A percentile compares a stretch with the other conserved stretches of the same genome.
phyloP scores from a whole-genome alignment of 2,113 vertebrate genomes.

The Cochlearius cochlearius region DNA sequence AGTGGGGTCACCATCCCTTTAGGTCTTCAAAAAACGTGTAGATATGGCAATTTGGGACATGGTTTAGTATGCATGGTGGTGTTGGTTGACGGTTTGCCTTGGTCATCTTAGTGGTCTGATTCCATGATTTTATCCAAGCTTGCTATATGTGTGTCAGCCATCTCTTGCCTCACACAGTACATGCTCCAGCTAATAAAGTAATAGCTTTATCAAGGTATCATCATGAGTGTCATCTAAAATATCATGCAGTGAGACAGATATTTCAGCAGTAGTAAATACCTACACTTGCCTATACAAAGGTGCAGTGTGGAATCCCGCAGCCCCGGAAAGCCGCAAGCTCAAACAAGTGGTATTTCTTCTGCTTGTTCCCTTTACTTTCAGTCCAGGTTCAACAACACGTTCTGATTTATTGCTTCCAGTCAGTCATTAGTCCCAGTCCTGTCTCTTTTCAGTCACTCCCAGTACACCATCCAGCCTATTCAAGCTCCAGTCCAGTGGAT shows the following conservation, averaged over 20 bases:
- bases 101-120: too few relatives aligned
- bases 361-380: neutral
- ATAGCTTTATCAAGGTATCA: neutral
- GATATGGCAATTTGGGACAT: too few relatives aligned
- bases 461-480: neutral
- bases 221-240: neutral
- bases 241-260: neutral
- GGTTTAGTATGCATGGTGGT: too few relatives aligned
- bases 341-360: neutral
- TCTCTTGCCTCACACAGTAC: neutral
- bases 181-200: neutral
- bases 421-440: neutral
- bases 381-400: neutral
- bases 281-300: neutral
- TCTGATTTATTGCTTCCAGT: neutral
- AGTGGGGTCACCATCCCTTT: too few relatives aligned
- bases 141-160: neutral
- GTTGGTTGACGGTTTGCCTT: too few relatives aligned
- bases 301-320: neutral
- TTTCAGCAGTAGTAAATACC: neutral
- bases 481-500: neutral
- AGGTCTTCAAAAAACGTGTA: too few relatives aligned
- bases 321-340: neutral
- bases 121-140: neutral
- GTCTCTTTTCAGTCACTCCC: neutral